Evolutionary conservation across 1,140 invertebrate species (phyloP).

Genomic region (Pectinophora gossypiella): DNA sequence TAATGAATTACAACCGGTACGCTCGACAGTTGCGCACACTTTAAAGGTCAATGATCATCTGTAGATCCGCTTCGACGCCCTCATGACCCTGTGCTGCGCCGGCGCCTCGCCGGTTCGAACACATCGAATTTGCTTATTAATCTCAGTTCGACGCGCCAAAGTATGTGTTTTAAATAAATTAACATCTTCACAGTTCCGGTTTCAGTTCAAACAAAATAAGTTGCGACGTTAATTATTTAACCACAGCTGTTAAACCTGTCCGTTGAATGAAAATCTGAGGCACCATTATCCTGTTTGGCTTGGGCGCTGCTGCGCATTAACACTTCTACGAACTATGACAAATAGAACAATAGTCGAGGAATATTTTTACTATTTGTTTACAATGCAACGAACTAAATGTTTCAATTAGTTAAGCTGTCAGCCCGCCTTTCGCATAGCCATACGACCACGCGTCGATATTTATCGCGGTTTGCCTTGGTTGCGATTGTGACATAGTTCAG

Average conservation of each 20-base stretch:
- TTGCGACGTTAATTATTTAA: too few species aligned
- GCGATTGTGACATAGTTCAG: not conserved
- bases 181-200: not conserved
- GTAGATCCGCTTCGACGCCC: slow-evolving; percentile 70
- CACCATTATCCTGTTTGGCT: too few species aligned
- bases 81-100: slow-evolving; percentile 65
- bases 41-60: slow-evolving; percentile 73
- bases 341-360: too few species aligned
- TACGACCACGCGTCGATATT: not conserved
- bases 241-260: too few species aligned
- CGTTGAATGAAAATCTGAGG: too few species aligned
- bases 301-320: too few species aligned
- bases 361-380: too few species aligned
- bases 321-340: too few species aligned
- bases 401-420: not conserved
- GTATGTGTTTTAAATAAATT: not conserved
- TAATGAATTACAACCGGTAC: slow-evolving; percentile 67
- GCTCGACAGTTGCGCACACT: slow-evolving; percentile 50
- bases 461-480: not conserved
- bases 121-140: slow-evolving; percentile 49
- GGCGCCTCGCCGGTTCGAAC: slow-evolving; percentile 32
- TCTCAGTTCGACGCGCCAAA: slow-evolving; percentile 12
- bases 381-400: too few species aligned
- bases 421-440: not conserved
- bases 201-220: too few species aligned